Percentiles rank a stretch among this genome's conserved stretches.
Evolutionary conservation across 2,113 vertebrate species (phyloP).

Genomic region (Columbina picui): DNA sequence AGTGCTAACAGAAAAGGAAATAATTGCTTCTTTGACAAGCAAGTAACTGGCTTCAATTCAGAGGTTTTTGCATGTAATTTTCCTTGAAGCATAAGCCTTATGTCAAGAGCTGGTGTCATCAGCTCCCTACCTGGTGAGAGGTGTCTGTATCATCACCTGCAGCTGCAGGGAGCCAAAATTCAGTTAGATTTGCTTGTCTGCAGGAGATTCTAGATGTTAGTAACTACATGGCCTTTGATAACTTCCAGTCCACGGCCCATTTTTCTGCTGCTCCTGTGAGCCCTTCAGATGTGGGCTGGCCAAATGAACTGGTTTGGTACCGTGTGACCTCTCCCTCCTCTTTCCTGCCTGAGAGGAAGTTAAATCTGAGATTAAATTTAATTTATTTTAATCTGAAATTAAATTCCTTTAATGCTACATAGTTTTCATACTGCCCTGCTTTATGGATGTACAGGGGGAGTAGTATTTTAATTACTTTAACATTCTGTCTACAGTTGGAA

Average conservation of each 20-base stretch:
- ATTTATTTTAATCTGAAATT: not conserved
- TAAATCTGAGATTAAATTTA: too few species aligned
- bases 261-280: not conserved
- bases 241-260: not conserved
- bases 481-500: conserved; percentile 85
- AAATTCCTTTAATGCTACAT: not conserved
- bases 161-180: not conserved
- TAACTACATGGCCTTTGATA: not conserved
- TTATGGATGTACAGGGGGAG: not conserved
- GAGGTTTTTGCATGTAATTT: not conserved
- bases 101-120: not conserved
- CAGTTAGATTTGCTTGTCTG: not conserved
- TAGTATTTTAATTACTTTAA: conserved; percentile 40
- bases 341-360: too few species aligned
- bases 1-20: not conserved
- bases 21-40: not conserved
- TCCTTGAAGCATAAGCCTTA: not conserved
- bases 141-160: not conserved
- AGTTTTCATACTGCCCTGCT: not conserved
- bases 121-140: not conserved
- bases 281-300: not conserved
- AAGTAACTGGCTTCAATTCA: not conserved
- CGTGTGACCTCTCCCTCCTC: not conserved
- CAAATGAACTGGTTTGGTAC: not conserved
- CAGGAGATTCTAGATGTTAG: not conserved